Percentiles rank a stretch among this genome's conserved stretches.
These are phyloP conservation scores for Conus ventricosus DNA, from an alignment of 1,140 invertebrate genomes.

Conservation along the genomic window DNA sequence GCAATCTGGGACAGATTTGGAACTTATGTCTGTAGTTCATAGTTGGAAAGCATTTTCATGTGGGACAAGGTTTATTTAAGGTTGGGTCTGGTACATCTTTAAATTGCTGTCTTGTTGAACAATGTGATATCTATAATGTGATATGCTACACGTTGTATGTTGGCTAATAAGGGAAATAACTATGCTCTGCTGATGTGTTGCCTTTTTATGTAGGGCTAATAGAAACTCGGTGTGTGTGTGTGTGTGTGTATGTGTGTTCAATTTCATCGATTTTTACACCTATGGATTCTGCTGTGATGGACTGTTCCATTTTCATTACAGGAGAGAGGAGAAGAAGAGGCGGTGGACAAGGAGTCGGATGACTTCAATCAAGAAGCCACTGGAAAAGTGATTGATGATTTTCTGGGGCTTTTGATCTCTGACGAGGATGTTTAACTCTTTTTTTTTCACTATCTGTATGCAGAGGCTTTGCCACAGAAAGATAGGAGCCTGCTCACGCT, in stretches of 20 bases:
- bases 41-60: too few species aligned
- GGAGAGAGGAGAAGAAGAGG: background rate
- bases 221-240: background rate
- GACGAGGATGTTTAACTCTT: too few species aligned
- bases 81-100: too few species aligned
- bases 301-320: background rate
- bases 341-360: background rate
- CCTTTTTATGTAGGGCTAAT: background rate
- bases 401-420: background rate
- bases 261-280: background rate
- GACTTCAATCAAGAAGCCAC: background rate
- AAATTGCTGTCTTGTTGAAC: too few species aligned
- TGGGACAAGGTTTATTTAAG: too few species aligned
- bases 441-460: too few species aligned
- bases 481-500: too few species aligned
- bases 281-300: background rate
- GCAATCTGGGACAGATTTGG: too few species aligned
- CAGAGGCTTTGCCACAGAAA: background rate
- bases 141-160: too few species aligned
- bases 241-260: background rate
- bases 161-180: too few species aligned
- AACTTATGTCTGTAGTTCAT: too few species aligned
- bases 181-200: background rate
- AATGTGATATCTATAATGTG: too few species aligned
- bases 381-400: background rate